phyloP scores from a whole-genome alignment of 2,797 vertebrate species.

The Acrossocheilus fasciatus region DNA sequence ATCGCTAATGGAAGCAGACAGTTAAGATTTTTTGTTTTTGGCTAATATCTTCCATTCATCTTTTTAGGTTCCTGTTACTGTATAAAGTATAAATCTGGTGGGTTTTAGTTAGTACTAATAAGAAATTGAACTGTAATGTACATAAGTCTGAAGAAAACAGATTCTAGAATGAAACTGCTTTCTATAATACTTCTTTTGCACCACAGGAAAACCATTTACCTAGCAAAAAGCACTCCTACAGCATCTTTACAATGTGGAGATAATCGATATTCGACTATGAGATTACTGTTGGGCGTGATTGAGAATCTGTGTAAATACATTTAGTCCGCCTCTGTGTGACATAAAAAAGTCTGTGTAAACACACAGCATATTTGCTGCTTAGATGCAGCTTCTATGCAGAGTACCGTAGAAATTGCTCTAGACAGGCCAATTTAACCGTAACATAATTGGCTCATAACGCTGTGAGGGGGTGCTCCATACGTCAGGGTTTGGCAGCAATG shows the following conservation, averaged over 20 bases:
- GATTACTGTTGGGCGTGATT: constrained; percentile 2
- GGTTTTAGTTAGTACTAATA: background rate
- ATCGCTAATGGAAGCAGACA: background rate
- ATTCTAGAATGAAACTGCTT: background rate
- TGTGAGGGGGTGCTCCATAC: constrained; percentile 3
- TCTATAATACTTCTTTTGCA: constrained; percentile 1
- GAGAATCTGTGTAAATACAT: constrained; percentile 28
- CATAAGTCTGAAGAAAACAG: background rate
- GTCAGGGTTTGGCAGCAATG: background rate
- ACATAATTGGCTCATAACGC: constrained; percentile 23
- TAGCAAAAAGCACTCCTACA: background rate
- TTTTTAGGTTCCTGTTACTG: background rate
- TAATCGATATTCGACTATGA: background rate
- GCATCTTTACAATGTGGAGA: background rate
- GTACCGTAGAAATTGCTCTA: constrained; percentile 1
- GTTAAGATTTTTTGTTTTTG: background rate
- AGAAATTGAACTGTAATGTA: background rate
- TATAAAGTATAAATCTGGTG: background rate
- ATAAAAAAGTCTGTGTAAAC: constrained; percentile 4
- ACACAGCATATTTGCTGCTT: background rate
- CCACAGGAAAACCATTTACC: background rate
- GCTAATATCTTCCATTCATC: background rate
- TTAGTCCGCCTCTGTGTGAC: constrained; percentile 20
- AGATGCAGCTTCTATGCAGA: constrained; percentile 20
- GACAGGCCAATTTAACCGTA: constrained; percentile 27